These are phyloP conservation scores for Hypomesus transpacificus DNA, from an alignment of 2,113 vertebrate species.

Conservation along the genomic window DNA sequence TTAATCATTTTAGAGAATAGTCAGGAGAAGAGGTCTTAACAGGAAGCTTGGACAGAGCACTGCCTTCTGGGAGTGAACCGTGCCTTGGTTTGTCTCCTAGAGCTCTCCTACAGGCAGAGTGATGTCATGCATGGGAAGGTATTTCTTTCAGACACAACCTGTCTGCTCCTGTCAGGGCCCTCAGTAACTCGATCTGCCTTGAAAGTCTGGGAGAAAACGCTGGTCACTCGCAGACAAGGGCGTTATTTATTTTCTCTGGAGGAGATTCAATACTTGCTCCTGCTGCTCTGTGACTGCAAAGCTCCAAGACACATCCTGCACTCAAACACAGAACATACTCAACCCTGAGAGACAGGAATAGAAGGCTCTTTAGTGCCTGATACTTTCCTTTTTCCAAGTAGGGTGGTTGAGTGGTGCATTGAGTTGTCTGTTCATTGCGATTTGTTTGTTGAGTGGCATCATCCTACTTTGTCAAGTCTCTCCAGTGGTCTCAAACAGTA, in stretches of 20 bases:
- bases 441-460: too few species aligned
- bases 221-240: slow-evolving; percentile 73
- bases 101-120: slow-evolving; percentile 45
- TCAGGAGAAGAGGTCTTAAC: slow-evolving; percentile 35
- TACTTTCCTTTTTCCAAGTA: slow-evolving; percentile 13
- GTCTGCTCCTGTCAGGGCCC: slow-evolving; percentile 69
- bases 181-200: slow-evolving; percentile 68
- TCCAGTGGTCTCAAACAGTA: too few species aligned
- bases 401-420: slow-evolving; percentile 10
- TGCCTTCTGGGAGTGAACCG: slow-evolving; percentile 37
- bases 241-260: slow-evolving; percentile 74
- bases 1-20: too few species aligned
- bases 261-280: slow-evolving; percentile 62
- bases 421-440: too few species aligned
- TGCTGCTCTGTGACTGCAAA: slow-evolving; percentile 1
- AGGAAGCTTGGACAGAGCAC: slow-evolving; percentile 49
- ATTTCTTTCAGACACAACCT: slow-evolving; percentile 74
- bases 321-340: slow-evolving; percentile 34
- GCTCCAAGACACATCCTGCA: slow-evolving; percentile 3
- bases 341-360: slow-evolving; percentile 39
- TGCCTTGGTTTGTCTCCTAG: slow-evolving; percentile 29
- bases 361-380: slow-evolving; percentile 38
- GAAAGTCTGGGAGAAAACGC: slow-evolving; percentile 70
- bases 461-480: too few species aligned
- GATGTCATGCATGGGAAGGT: slow-evolving; percentile 73